Base-by-base conservation (phyloP, 2,113 vertebrate species). In the Sakesphorus luctuosus region DNA sequence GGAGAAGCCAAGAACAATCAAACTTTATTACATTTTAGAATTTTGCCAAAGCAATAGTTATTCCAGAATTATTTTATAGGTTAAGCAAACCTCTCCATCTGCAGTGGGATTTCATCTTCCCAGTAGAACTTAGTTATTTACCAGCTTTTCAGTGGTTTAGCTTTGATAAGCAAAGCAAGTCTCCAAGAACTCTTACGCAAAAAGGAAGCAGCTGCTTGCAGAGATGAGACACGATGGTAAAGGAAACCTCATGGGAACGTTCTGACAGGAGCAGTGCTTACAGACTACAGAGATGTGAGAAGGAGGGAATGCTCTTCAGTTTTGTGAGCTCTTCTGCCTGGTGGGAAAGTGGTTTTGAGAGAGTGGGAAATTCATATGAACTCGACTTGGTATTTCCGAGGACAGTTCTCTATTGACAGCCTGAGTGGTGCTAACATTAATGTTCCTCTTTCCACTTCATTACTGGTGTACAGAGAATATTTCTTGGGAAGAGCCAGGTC, bases 1-100 rank as follows among this genome's bases (percentile, higher is more conserved):
- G 83, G 80, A 95, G 73, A 79, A 86, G 94, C 89, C 92, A 97
- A 97, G 74, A 97, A 84, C 91, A 97, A 92, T 90, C 71, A 94
- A 91, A 87, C 87, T 87, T 90, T 75, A 95, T 72, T 93, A 65
- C 62, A 68, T 89, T 94, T 79, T 89, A 84, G 73, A 91, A 80
- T n/a, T 75, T 93, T 93, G 87, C 92, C 95, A 96, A 69, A 96
- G 84, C 55, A 89, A 94, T 62, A 86, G 47, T 52, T 88, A 63
- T 72, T 96, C 84, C 74, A 90, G 84, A 96, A 90, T 90, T 87
- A 83, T 87, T 96, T 96, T 96, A 58, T 68, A 97, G 89, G 61
- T 95, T 92, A 95, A 96, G 83, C 84, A 89, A 96, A 96, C 86
- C 71, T 95, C 83, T 87, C 94, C 73, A 63, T 94, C 95, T 94